Percentiles rank a stretch among this genome's conserved stretches.
Evolutionary conservation across 2,888 invertebrate species (phyloP).

Genomic region (Gymnoscelis rufifasciata): DNA sequence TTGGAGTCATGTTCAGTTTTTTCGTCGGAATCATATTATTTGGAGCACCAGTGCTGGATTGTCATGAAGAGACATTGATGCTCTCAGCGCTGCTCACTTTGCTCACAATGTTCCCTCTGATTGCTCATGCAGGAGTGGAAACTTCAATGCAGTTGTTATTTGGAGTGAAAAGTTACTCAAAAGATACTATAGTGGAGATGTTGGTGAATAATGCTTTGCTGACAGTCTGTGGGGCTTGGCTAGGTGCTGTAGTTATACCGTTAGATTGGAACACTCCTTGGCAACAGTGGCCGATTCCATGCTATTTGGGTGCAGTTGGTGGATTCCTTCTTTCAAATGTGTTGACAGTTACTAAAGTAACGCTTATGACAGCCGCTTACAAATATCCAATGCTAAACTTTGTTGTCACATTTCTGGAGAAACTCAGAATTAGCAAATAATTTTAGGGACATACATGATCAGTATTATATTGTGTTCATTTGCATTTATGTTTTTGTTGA

Average conservation of each 20-base stretch:
- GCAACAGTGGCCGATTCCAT: conserved; percentile 90
- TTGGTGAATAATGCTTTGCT: conserved; percentile 77
- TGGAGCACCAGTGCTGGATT: conserved; percentile 82
- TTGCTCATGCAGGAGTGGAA: conserved; percentile 81
- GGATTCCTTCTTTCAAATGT: conserved; percentile 81
- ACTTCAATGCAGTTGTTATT: conserved; percentile 74
- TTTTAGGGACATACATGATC: conserved; percentile 3
- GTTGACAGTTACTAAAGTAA: conserved; percentile 67
- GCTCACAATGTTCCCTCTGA: conserved; percentile 81
- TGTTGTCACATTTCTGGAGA: conserved; percentile 51
- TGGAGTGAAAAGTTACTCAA: conserved; percentile 69
- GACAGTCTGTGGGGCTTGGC: conserved; percentile 88
- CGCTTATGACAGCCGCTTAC: conserved; percentile 51
- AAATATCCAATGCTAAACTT: conserved; percentile 58
- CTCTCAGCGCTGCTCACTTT: conserved; percentile 80
- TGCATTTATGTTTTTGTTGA: conserved; percentile 11
- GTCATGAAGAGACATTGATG: conserved; percentile 84
- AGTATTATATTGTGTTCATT: conserved; percentile 15
- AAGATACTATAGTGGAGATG: conserved; percentile 76
- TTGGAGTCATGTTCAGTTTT: conserved; percentile 71
- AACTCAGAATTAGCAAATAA: conserved; percentile 48
- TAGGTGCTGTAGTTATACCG: conserved; percentile 91
- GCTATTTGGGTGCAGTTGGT: conserved; percentile 82
- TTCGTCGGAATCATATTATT: conserved; percentile 82
- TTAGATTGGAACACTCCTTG: conserved; percentile 94